Evolutionary conservation across 2,888 invertebrate genomes (phyloP).

Genomic region (Trichacis sp.): DNA sequence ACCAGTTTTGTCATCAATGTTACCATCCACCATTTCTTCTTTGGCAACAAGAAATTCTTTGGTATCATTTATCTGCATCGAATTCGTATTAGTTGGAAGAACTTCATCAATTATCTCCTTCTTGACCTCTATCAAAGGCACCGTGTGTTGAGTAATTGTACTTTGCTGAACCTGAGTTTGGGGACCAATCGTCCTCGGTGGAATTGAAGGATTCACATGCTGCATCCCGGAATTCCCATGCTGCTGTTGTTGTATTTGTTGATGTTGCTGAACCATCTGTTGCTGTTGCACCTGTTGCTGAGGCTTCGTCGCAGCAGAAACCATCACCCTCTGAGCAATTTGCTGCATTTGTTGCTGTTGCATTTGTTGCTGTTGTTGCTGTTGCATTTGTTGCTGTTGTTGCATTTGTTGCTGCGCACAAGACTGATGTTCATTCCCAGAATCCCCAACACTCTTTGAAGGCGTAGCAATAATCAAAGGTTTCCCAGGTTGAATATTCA

Average conservation of each 20-base stretch:
- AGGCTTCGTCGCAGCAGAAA: conserved; percentile 3
- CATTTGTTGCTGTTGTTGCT: conserved; percentile 13
- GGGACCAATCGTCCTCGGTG: conserved; percentile 64
- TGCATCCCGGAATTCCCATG: conserved; percentile 64
- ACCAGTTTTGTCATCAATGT: conserved; percentile 67
- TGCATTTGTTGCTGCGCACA: background rate
- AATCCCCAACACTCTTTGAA: background rate
- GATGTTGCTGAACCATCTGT: conserved; percentile 21
- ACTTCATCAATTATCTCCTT: conserved; percentile 80
- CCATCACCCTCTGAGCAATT: background rate
- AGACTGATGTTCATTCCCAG: background rate
- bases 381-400: conserved; percentile 6
- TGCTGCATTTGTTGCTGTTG: conserved; percentile 4
- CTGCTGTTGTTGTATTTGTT: conserved; percentile 47
- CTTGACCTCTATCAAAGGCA: conserved; percentile 77
- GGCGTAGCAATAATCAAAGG: background rate
- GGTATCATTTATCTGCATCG: conserved; percentile 65
- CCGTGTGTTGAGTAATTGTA: conserved; percentile 61
- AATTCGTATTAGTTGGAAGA: conserved; percentile 56
- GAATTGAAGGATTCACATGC: conserved; percentile 63
- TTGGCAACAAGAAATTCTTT: conserved; percentile 69
- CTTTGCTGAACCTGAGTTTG: conserved; percentile 68
- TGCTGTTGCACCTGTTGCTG: conserved; percentile 57
- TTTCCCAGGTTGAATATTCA: background rate
- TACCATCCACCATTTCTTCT: conserved; percentile 66